A percentile compares a stretch with the other conserved stretches of the same genome.
phyloP scores from a whole-genome alignment of 2,113 vertebrate species.

The Agapornis roseicollis region DNA sequence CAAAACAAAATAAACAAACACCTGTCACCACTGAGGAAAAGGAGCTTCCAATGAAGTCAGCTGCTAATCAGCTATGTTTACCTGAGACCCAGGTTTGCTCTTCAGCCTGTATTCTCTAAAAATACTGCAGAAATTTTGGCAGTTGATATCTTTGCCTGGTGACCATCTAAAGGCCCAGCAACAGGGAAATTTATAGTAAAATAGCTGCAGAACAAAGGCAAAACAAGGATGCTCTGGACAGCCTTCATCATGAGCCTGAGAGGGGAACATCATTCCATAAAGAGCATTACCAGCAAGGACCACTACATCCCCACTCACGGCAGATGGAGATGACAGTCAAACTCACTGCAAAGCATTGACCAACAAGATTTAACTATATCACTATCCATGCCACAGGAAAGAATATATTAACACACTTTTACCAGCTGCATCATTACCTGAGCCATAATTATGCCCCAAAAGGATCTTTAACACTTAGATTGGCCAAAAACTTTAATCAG shows the following conservation, averaged over 20 bases:
- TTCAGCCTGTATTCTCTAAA: neutral
- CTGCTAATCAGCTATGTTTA: neutral
- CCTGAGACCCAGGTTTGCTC: neutral
- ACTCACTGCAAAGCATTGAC: neutral
- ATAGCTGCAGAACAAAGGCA: neutral
- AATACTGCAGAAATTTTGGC: neutral
- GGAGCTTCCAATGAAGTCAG: neutral
- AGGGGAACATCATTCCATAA: neutral
- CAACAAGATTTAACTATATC: neutral
- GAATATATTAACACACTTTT: neutral
- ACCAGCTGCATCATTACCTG: neutral
- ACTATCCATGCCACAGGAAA: neutral
- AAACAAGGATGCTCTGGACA: neutral
- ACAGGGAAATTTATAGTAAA: neutral
- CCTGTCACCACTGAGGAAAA: neutral
- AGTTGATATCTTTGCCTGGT: neutral
- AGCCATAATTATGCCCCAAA: neutral
- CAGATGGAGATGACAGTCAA: neutral
- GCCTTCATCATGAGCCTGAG: neutral
- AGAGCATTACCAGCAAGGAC: neutral
- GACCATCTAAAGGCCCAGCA: neutral
- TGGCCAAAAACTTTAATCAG: neutral
- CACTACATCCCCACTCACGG: accelerated
- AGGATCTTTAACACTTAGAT: neutral
- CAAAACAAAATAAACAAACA: neutral